Percentiles rank a stretch among this genome's conserved stretches.
These are phyloP conservation scores for Xiphophorus hellerii DNA, from an alignment of 2,113 vertebrate genomes.

Conservation along the genomic window DNA sequence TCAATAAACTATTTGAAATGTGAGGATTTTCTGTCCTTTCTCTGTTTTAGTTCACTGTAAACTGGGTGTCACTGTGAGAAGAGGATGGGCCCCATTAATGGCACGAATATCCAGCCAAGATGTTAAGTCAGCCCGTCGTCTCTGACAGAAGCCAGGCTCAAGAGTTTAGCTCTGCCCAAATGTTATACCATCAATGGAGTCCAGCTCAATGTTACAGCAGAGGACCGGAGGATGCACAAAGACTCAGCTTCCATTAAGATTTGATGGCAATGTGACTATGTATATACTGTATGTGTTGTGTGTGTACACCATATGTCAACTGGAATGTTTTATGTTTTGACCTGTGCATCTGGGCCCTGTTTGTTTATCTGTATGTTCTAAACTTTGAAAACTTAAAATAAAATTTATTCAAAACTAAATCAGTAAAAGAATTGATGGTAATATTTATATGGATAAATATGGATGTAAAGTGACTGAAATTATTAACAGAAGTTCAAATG, in stretches of 20 bases:
- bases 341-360: too few species aligned
- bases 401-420: too few species aligned
- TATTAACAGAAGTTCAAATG: background rate
- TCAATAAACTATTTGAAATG: conserved; percentile 7
- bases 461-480: background rate
- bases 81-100: conserved; percentile 35
- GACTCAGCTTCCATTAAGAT: background rate
- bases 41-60: conserved; percentile 24
- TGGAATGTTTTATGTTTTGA: too few species aligned
- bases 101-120: conserved; percentile 3
- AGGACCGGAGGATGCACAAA: background rate
- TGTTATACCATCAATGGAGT: background rate
- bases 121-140: conserved; percentile 5
- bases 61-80: conserved; percentile 2
- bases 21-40: background rate
- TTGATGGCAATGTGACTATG: background rate
- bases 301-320: too few species aligned
- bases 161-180: conserved; percentile 7
- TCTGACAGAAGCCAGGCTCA: conserved; percentile 40
- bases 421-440: too few species aligned
- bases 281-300: too few species aligned
- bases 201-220: background rate
- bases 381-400: too few species aligned
- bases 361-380: too few species aligned
- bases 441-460: background rate